Evolutionary conservation across 2,888 invertebrate species (phyloP).

Genomic region (Uropetala carovei): DNA sequence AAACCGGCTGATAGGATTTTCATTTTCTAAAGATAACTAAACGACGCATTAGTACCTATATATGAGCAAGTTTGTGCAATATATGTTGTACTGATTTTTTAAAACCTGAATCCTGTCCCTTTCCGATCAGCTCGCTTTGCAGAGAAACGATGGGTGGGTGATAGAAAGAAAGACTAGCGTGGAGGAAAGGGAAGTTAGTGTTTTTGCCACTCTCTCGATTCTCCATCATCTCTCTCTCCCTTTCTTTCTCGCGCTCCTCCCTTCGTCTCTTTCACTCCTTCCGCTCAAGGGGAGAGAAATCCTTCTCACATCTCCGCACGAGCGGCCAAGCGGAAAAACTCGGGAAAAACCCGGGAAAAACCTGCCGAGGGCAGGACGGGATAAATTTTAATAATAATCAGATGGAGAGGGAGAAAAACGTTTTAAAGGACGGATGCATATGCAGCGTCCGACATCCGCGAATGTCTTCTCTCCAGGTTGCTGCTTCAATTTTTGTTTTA

Average conservation of each 20-base stretch:
- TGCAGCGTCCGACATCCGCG: not conserved
- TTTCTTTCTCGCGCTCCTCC: not conserved
- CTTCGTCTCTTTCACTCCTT: not conserved
- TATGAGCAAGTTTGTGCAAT: no score
- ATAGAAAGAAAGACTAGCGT: no score
- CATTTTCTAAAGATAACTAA: no score
- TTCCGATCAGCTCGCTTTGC: not conserved
- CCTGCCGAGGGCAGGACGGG: conserved; percentile 1
- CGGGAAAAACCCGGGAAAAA: not conserved
- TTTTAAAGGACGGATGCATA: conserved; percentile 17
- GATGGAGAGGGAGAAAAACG: conserved; percentile 1
- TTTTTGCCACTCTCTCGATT: no score
- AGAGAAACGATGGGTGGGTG: no score
- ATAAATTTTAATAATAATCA: conserved; percentile 35
- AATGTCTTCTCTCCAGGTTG: not conserved
- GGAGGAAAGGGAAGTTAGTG: no score
- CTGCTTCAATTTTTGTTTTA: not conserved
- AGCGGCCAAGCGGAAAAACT: conserved; percentile 6
- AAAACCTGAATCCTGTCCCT: not conserved
- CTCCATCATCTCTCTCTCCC: not conserved
- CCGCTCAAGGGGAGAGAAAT: not conserved
- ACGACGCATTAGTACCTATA: no score
- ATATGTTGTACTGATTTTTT: no score
- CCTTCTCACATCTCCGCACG: conserved; percentile 5
- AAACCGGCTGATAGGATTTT: no score